Evolutionary conservation across 2,888 invertebrate species (phyloP).

Genomic region (Tetranychus piercei): DNA sequence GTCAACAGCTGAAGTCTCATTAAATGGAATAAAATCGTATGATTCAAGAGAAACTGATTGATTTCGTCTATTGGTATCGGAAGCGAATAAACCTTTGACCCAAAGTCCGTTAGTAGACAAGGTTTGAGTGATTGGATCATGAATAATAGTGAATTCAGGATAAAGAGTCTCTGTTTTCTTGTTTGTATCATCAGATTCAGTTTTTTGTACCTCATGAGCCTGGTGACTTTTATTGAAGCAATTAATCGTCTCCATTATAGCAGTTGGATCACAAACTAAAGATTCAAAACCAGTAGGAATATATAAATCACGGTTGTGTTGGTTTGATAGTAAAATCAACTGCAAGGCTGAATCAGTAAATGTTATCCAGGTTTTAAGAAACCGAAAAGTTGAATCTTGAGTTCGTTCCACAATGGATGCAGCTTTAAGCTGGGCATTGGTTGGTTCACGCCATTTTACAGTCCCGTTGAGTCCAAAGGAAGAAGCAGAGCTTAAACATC

Average conservation of each 20-base stretch:
- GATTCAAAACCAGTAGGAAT: conserved; percentile 10
- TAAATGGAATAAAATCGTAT: conserved; percentile 4
- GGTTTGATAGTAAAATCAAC: background rate
- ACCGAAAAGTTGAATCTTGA: background rate
- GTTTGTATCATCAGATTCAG: background rate
- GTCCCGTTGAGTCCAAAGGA: background rate
- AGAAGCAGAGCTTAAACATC: conserved; percentile 2
- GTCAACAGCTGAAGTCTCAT: background rate
- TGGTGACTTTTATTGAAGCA: background rate
- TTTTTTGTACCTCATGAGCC: background rate
- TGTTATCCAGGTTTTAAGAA: conserved; percentile 10
- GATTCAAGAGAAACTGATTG: background rate
- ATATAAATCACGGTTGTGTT: background rate
- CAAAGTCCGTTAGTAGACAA: background rate
- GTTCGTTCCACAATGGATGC: background rate
- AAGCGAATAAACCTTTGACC: conserved; percentile 4
- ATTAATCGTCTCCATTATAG: background rate
- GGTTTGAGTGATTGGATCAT: background rate
- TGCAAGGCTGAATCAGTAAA: conserved; percentile 10
- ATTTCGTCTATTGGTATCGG: background rate
- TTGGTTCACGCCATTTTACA: conserved; percentile 3
- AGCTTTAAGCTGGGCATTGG: background rate
- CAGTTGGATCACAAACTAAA: background rate
- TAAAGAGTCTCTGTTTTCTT: background rate
- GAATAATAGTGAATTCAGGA: background rate